Base-by-base conservation (phyloP, 2,797 vertebrate species). In the Paguma larvata region DNA sequence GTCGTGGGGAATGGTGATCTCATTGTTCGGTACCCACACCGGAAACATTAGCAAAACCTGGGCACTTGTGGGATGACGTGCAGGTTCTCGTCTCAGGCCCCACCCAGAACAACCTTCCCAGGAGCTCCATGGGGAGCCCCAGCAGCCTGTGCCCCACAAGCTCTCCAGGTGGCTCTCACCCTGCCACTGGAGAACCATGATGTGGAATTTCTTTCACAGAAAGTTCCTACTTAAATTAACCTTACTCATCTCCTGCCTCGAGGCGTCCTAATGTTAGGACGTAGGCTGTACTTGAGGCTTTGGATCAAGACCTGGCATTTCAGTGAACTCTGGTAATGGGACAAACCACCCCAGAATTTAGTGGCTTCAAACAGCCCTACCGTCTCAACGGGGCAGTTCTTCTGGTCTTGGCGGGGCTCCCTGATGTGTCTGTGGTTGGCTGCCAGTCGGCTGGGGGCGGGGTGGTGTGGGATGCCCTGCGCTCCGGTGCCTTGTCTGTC, bases 361-460 rank as follows among this genome's bases (percentile, higher is more conserved):
- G 34, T 62, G 70, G n/a, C 65, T 91, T 51, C 0, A 2, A 30
- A 51, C 30, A 56, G 46, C 9, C 3, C 12, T 6, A 0, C 4
- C 25, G 34, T 2, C 34, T 73, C 77, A 48, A 0, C n/a, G 0
- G n/a, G 16, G 11, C 4, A 9, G 30, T 16, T 30, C 23, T 59
- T 63, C 46, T 63, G 25, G 15, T 4, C 14, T 48, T 75, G n/a
- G 23, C 59, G 10, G 12, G 27, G 11, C 46, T 93, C 44, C 6
- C 83, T 25, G 1, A 2, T 2, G 19, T 10, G 3, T 18, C 30
- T 46, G 56, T 65, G 86, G 51, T 72, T 4, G 1, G 18, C 23
- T 62, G 48, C 32, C 13, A 1, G 56, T 23, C 0, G 0, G 3
- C 21, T 5, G 12, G n/a, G 38, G 25, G 2, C 73, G n/a, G 32